These are phyloP conservation scores for Diglossa cyanea DNA, from an alignment of 2,797 vertebrate species.

Conservation along the genomic window DNA sequence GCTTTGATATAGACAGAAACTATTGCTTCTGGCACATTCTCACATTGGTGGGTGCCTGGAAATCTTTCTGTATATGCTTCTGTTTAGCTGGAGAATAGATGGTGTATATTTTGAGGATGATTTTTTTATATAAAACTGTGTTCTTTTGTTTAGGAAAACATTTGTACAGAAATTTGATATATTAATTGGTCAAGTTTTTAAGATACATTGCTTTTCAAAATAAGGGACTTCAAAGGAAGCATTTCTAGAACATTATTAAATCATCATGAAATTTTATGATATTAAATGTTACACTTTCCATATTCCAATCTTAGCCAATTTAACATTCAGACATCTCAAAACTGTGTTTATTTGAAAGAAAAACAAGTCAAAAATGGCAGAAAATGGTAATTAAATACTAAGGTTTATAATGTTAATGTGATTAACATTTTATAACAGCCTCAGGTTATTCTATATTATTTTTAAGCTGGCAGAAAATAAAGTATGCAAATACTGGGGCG, in stretches of 20 bases:
- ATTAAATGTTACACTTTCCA: not conserved
- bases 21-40: not conserved
- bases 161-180: not conserved
- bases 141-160: constrained; percentile 22
- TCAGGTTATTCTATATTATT: constrained; percentile 18
- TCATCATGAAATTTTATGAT: not conserved
- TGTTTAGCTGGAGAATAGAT: not conserved
- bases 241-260: not conserved
- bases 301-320: not conserved
- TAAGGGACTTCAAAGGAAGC: constrained; percentile 2
- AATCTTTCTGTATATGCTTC: not conserved
- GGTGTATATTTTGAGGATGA: not conserved
- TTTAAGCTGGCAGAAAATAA: constrained; percentile 34
- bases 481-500: constrained; percentile 31
- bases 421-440: constrained; percentile 26
- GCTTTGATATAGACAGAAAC: not conserved
- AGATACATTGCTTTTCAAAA: constrained; percentile 1
- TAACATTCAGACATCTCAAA: constrained; percentile 6
- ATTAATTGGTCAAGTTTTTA: not conserved
- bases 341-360: constrained; percentile 38
- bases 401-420: not conserved
- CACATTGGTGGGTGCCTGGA: not conserved
- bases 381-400: constrained; percentile 28
- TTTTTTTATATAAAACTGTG: not conserved
- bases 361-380: constrained; percentile 28